A percentile compares a stretch with the other conserved stretches of the same genome.
These are phyloP conservation scores for Mugil cephalus DNA, from an alignment of 2,113 vertebrate genomes.

Conservation along the genomic window DNA sequence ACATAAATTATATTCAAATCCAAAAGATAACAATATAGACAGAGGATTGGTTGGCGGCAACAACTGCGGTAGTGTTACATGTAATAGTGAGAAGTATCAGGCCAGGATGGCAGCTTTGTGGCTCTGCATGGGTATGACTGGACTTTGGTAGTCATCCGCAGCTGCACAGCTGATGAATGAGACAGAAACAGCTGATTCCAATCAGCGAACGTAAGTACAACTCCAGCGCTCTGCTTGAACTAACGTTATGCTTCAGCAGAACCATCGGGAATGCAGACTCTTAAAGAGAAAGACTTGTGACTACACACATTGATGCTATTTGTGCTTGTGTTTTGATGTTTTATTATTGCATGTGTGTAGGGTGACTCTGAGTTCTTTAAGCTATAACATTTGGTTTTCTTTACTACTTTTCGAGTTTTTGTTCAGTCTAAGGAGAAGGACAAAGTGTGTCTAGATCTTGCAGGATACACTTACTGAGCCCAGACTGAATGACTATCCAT, in stretches of 20 bases:
- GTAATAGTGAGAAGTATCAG: not conserved
- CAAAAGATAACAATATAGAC: no score
- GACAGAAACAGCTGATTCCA: not conserved
- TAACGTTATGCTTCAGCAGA: not conserved
- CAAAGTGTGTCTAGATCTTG: not conserved
- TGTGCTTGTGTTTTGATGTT: not conserved
- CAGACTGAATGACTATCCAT: not conserved
- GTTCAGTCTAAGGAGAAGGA: not conserved
- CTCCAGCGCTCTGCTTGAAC: not conserved
- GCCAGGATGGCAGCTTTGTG: not conserved
- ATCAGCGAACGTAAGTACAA: not conserved
- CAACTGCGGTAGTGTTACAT: no score
- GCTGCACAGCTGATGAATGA: not conserved
- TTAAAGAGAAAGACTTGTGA: no score
- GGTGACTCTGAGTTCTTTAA: no score
- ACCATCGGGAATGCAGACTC: no score
- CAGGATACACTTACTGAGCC: not conserved
- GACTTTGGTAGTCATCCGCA: not conserved
- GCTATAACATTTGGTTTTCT: not conserved
- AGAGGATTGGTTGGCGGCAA: no score
- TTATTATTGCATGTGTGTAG: not conserved
- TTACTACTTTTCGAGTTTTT: not conserved
- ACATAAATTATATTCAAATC: no score
- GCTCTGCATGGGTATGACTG: not conserved
- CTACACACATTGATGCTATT: no score